phyloP scores from a whole-genome alignment of 2,888 invertebrate species.

The Tipula vernalis region DNA sequence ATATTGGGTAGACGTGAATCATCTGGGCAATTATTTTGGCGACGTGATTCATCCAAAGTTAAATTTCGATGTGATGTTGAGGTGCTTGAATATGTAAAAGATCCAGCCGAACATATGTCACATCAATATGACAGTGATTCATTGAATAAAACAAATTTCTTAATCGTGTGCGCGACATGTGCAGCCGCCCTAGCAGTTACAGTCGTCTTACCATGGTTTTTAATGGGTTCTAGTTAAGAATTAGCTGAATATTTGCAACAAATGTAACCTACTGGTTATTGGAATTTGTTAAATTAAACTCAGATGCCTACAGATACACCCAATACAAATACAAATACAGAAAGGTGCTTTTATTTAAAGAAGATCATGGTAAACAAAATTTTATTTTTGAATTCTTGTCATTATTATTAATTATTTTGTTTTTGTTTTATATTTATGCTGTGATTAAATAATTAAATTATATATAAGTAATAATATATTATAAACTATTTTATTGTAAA shows the following conservation, averaged over 20 bases:
- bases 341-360: neutral
- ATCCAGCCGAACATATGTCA: constrained; percentile 30
- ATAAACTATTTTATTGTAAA: neutral
- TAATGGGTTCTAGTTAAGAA: constrained; percentile 18
- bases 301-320: neutral
- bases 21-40: constrained; percentile 36
- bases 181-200: constrained; percentile 32
- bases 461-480: neutral
- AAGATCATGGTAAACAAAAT: neutral
- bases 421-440: neutral
- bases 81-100: constrained; percentile 34
- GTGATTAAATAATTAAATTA: neutral
- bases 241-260: neutral
- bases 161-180: constrained; percentile 31
- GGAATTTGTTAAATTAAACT: neutral
- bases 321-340: neutral
- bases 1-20: constrained; percentile 35
- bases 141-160: constrained; percentile 25
- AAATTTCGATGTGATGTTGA: constrained; percentile 37
- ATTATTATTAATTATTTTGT: neutral
- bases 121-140: constrained; percentile 20
- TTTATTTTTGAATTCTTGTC: neutral
- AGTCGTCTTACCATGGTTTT: constrained; percentile 33
- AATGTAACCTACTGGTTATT: neutral
- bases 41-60: constrained; percentile 34